Conservation (phyloP, 2,888 invertebrate genomes). For the Calameuta filiformis region DNA sequence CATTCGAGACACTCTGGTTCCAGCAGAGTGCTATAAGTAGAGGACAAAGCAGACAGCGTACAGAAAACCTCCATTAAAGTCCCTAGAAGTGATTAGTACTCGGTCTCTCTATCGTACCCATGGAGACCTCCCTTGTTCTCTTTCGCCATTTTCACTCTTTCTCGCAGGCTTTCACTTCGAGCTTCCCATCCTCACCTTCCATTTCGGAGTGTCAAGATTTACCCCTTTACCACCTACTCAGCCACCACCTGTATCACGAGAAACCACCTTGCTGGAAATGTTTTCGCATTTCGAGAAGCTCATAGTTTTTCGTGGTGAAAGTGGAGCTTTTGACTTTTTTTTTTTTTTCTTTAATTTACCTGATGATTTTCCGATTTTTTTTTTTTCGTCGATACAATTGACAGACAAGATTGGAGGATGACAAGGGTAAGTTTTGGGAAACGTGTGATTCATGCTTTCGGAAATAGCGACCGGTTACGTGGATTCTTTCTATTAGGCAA, state of each 20-base stretch:
- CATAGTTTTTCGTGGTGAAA: neutral
- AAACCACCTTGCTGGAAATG: conserved; percentile 15
- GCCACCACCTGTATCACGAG: conserved; percentile 17
- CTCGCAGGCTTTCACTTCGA: conserved; percentile 21
- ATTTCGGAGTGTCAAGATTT: neutral
- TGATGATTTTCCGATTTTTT: neutral
- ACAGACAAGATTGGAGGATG: neutral
- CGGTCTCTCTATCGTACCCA: conserved; percentile 20
- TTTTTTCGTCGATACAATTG: neutral
- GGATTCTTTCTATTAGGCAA: neutral
- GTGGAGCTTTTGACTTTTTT: too few species aligned
- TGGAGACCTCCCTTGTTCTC: conserved; percentile 32
- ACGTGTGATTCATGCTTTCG: neutral
- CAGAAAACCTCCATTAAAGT: conserved; percentile 67
- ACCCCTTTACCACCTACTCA: conserved; percentile 11
- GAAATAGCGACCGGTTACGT: neutral
- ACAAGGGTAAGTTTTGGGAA: neutral
- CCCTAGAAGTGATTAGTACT: conserved; percentile 66
- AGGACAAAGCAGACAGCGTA: conserved; percentile 65
- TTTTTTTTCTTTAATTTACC: neutral
- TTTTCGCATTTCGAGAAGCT: conserved; percentile 21
- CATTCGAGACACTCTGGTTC: conserved; percentile 53
- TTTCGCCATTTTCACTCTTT: conserved; percentile 27
- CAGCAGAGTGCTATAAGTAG: conserved; percentile 60
- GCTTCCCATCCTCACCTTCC: neutral